These are phyloP conservation scores for Hyperoplus lanceolatus DNA, from an alignment of 2,797 vertebrate genomes.

Conservation along the genomic window DNA sequence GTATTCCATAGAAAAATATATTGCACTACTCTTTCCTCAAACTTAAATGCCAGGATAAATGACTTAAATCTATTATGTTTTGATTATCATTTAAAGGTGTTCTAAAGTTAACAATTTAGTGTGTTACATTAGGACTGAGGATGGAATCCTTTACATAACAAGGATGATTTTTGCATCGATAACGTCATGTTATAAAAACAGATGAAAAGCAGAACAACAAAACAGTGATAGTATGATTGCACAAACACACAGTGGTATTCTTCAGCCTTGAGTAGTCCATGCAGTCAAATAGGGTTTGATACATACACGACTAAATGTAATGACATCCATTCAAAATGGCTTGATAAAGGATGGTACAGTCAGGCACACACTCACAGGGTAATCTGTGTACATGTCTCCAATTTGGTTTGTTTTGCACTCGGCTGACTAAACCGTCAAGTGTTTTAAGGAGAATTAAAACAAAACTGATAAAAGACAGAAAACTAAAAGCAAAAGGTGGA, in stretches of 20 bases:
- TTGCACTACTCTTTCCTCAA: conserved; percentile 83
- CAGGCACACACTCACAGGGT: conserved; percentile 69
- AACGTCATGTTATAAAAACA: conserved; percentile 60
- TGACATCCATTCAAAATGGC: conserved; percentile 66
- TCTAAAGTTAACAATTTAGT: conserved; percentile 74
- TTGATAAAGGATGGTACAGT: conserved; percentile 59
- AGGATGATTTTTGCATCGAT: conserved; percentile 67
- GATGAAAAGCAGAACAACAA: conserved; percentile 53
- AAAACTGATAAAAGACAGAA: conserved; percentile 30
- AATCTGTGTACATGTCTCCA: conserved; percentile 66
- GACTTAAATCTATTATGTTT: conserved; percentile 58
- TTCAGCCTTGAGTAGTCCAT: conserved; percentile 77
- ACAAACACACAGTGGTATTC: conserved; percentile 76
- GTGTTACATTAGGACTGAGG: conserved; percentile 66
- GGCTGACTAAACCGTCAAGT: conserved; percentile 42
- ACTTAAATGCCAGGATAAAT: conserved; percentile 74
- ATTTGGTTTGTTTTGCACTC: conserved; percentile 65
- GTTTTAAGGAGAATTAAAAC: conserved; percentile 35
- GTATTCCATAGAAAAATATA: conserved; percentile 87
- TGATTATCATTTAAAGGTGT: conserved; percentile 70
- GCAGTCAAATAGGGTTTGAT: conserved; percentile 79
- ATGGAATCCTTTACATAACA: conserved; percentile 62
- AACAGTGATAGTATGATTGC: conserved; percentile 65
- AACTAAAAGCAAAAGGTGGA: conserved; percentile 23
- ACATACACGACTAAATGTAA: conserved; percentile 68